These are phyloP conservation scores for Buteo buteo DNA, from an alignment of 2,113 vertebrate species.

Conservation along the genomic window DNA sequence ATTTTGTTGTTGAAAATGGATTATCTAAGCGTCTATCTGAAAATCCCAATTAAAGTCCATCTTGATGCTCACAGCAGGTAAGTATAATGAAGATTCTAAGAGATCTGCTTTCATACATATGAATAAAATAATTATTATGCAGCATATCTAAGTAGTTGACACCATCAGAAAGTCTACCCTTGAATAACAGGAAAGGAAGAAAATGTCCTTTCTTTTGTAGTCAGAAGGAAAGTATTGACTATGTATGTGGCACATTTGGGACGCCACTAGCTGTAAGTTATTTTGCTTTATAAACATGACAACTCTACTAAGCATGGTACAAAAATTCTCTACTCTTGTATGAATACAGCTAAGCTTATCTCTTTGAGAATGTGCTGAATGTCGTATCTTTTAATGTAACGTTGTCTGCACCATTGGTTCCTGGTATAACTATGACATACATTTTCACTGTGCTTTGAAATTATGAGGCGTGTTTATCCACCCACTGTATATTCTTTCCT, in stretches of 20 bases:
- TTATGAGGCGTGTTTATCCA: background rate
- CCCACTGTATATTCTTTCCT: background rate
- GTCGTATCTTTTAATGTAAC: background rate
- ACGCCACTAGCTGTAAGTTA: background rate
- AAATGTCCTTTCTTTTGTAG: slow-evolving; percentile 11
- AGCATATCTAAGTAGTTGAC: slow-evolving; percentile 22
- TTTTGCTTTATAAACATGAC: background rate
- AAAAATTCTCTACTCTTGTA: background rate
- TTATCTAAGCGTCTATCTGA: background rate
- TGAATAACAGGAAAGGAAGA: background rate
- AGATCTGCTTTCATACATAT: slow-evolving; percentile 19
- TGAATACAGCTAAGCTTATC: background rate
- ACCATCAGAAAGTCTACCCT: slow-evolving; percentile 10
- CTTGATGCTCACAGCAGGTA: slow-evolving; percentile 7
- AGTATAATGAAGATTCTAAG: background rate
- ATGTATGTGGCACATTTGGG: background rate
- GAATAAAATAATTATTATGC: slow-evolving; percentile 37
- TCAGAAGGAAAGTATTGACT: background rate
- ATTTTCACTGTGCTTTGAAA: background rate
- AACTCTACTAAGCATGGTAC: background rate
- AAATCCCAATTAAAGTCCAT: background rate
- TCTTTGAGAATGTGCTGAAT: background rate
- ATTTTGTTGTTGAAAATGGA: background rate
- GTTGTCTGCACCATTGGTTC: background rate
- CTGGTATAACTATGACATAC: background rate